Conservation (phyloP, 2,888 invertebrate genomes). For the Pomacea canaliculata region DNA sequence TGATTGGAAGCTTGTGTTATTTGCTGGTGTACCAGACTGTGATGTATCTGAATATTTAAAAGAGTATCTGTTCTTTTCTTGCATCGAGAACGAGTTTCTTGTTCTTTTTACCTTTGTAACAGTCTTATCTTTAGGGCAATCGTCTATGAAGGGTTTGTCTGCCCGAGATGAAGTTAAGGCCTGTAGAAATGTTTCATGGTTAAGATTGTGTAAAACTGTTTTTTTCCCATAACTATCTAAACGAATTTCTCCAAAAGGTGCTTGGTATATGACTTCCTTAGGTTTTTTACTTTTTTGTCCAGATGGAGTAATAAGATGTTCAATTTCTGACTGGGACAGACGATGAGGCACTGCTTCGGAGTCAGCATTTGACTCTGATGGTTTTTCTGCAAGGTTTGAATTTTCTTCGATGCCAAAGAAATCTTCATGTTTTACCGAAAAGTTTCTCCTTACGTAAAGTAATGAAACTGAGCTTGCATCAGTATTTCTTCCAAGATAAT, state of each 20-base stretch:
- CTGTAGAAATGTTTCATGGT: not conserved
- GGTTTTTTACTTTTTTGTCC: not conserved
- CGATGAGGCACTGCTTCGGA: too few relatives aligned
- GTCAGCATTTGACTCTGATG: not conserved
- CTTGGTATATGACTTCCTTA: not conserved
- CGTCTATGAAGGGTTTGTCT: too few relatives aligned
- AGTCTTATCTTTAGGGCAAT: too few relatives aligned
- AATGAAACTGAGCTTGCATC: not conserved
- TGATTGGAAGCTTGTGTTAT: too few relatives aligned
- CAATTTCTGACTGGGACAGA: not conserved
- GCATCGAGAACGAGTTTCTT: too few relatives aligned
- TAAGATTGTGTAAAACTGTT: not conserved
- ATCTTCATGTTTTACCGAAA: slow-evolving; percentile 14
- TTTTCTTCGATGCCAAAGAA: slow-evolving; percentile 27
- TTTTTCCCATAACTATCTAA: not conserved
- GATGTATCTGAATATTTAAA: too few relatives aligned
- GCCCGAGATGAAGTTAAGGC: not conserved
- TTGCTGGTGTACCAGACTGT: too few relatives aligned
- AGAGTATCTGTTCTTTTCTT: too few relatives aligned
- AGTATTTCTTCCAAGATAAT: not conserved
- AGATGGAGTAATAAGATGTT: not conserved
- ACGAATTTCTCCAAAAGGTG: slow-evolving; percentile 5
- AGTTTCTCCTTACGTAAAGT: not conserved
- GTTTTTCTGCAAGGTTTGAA: not conserved
- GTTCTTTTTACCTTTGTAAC: too few relatives aligned